These are phyloP conservation scores for Mesitornis unicolor DNA, from an alignment of 2,113 vertebrate species.

Conservation along the genomic window DNA sequence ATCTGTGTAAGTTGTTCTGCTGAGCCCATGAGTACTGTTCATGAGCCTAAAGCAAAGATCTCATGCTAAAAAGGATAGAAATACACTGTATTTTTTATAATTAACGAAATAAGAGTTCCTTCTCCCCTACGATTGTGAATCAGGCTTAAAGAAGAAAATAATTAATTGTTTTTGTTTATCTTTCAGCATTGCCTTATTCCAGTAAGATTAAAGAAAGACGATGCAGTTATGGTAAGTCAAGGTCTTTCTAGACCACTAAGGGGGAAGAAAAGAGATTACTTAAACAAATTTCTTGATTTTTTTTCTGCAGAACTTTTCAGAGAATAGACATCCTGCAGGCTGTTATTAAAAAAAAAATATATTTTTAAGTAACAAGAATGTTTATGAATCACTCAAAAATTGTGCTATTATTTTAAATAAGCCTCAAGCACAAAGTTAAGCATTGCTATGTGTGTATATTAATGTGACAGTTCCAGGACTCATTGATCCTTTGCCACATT, in stretches of 20 bases:
- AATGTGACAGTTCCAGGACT: neutral
- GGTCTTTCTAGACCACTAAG: neutral
- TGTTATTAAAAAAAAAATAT: neutral
- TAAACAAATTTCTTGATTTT: neutral
- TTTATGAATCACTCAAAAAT: neutral
- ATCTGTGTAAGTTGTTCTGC: neutral
- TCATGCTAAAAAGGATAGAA: neutral
- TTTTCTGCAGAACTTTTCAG: neutral
- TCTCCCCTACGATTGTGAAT: neutral
- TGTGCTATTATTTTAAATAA: neutral
- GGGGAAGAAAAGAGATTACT: neutral
- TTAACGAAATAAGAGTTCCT: neutral
- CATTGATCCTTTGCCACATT: neutral
- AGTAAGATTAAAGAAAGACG: conserved; percentile 38
- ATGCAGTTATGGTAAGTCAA: conserved; percentile 74
- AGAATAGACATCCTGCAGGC: neutral
- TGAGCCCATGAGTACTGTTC: neutral
- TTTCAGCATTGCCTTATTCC: conserved; percentile 21
- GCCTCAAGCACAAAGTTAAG: neutral
- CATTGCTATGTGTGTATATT: neutral
- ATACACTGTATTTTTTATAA: neutral
- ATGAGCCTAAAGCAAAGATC: neutral
- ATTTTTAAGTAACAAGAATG: neutral
- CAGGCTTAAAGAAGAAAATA: neutral
- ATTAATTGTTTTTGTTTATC: conserved; percentile 34